Evolutionary conservation across 1,140 invertebrate species (phyloP), one percentile per base, ranked within the genome.

Genomic region (Ceratosolen solmsi): DNA sequence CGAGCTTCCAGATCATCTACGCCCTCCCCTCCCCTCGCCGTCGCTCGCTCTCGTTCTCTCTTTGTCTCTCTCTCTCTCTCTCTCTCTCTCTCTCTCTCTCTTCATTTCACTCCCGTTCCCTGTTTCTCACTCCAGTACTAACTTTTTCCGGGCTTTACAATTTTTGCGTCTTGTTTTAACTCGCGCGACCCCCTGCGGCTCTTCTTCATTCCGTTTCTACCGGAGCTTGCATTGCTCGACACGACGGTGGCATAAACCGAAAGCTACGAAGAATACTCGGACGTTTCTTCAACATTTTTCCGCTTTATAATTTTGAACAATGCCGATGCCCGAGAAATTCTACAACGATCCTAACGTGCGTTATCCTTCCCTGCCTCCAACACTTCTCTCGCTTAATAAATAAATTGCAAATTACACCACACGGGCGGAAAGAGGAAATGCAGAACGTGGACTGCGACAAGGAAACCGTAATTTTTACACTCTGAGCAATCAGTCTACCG

Each of bases 1-100:
- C 65, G 65, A 38, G 65, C 38, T 38, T 41, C 65, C 33, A 70
- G 65, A 70, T 70, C 38, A 70, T 41, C 38, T 70, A 41, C 7
- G 13, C 25, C 27, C 13, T 60, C 25, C 9, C 36, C 2, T 36
- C n/a, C 22, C 41, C 65, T 8, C 65, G 0, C 30, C 5, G 5
- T 56, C 54, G 4, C 54, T 56, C 54, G 5, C 54, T 56, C 54
- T 56, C 54, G 13, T 13, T 46, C 41, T 46, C 41, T 7, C 5
- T 46, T 7, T 46, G 5, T 46, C 41, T 46, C 5, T 46, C 41
- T 13, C 41, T 7, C 5, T 46, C 41, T 5, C 5, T 13, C 5
- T 13, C 41, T 46, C 13, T 7, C 41, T 13, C 41, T 7, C 41
- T 13, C 41, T 7, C 41, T 13, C n/a, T 2, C 13, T 13, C 25